phyloP scores from a whole-genome alignment of 2,888 invertebrate species.

The Lasioglossum lativentre region DNA sequence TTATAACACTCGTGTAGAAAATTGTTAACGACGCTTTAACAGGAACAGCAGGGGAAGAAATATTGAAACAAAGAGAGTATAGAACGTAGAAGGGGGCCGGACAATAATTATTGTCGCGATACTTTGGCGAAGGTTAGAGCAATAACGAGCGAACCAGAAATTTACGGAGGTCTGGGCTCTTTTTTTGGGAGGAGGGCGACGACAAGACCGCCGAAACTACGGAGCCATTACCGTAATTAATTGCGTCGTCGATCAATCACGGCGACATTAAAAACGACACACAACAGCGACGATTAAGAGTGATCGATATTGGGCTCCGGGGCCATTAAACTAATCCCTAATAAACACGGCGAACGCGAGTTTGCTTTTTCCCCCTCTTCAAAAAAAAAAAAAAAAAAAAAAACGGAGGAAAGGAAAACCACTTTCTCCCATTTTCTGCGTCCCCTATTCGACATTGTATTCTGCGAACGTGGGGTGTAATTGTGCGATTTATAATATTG shows the following conservation, averaged over 20 bases:
- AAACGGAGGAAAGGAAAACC: background rate
- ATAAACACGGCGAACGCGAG: conserved; percentile 25
- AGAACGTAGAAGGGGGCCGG: background rate
- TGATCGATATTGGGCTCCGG: conserved; percentile 41
- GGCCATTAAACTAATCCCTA: conserved; percentile 40
- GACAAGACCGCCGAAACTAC: conserved; percentile 29
- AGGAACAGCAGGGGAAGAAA: background rate
- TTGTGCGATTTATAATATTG: background rate
- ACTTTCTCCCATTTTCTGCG: background rate
- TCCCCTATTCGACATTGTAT: background rate
- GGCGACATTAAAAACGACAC: conserved; percentile 50
- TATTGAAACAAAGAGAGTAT: background rate
- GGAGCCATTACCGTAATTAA: conserved; percentile 57
- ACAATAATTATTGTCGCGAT: background rate
- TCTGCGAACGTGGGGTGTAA: background rate
- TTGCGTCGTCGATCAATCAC: conserved; percentile 58
- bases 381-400: no score
- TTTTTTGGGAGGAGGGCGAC: conserved; percentile 6
- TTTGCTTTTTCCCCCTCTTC: background rate
- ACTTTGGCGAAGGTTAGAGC: background rate
- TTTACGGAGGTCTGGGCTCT: background rate
- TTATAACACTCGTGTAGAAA: background rate
- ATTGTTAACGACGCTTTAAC: background rate
- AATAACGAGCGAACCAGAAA: conserved; percentile 8
- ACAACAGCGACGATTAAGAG: conserved; percentile 48